Base-by-base conservation (phyloP, 1,140 invertebrate genomes). In the Brachionus asplanchnoidis region DNA sequence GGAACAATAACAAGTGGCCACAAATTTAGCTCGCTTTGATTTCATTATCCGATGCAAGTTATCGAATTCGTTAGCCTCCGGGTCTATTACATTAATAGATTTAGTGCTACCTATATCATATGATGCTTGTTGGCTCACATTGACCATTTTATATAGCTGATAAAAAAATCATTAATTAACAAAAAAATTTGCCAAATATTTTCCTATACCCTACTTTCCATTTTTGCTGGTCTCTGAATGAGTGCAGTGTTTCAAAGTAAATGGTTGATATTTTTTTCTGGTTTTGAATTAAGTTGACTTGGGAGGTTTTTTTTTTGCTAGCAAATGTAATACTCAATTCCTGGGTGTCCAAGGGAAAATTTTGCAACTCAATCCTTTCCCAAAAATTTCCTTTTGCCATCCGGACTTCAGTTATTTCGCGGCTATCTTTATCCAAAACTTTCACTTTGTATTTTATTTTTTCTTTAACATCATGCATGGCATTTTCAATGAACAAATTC, bases 311-410 rank as follows among this genome's bases (percentile, higher is more conserved):
- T 50, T 26, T 14, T 28, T 50, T 68, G 23, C 42, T 53, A 14
- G 80, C 80, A 9, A 84, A 32, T 11, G 80, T 68, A 5, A 84
- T 68, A 9, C 56, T 68, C n/a, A 84, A 73, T 12, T 84, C 80
- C 26, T 84, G 80, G 9, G 23, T 53, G n/a, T 84, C 80, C 11
- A 68, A 8, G 28, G 80, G 80, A 73, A 84, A 84, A 84, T 84
- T 66, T 84, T 84, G 80, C n/a, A 84, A 32, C 44, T 84, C 80
- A 68, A 84, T 66, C 32, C 60, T 56, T 65, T 82, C 79, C 79
- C 79, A 82, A 46, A 65, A 82, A 26, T 42, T 44, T 32, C 79
- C 79, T 17, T 82, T 82, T 4, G 79, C 79, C 12, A 82, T 36
- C 1, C 79, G 50, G 3, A 53, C 65, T 26, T 82, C 79, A 14